These are phyloP conservation scores for Lagorchestes hirsutus DNA, from an alignment of 2,797 vertebrate species.

Conservation along the genomic window DNA sequence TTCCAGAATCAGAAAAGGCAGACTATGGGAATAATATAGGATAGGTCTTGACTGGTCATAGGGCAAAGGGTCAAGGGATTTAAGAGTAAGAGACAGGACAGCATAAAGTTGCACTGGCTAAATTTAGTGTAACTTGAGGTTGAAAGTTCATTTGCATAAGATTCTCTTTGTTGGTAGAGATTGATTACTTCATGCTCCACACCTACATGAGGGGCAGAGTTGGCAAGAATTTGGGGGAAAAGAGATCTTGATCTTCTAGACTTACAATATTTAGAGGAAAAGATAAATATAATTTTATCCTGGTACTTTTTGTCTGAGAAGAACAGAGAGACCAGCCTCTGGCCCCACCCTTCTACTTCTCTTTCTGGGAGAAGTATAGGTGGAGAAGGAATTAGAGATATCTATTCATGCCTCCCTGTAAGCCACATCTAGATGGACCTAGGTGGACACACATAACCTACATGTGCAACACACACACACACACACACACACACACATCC, in stretches of 20 bases:
- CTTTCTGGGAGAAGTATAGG: background rate
- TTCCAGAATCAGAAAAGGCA: background rate
- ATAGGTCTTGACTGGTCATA: background rate
- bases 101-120: background rate
- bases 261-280: background rate
- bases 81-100: background rate
- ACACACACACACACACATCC: no score
- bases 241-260: background rate
- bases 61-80: background rate
- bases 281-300: background rate
- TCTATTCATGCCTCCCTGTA: background rate
- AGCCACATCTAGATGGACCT: background rate
- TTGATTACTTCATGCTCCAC: background rate
- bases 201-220: background rate
- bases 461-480: background rate
- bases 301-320: background rate
- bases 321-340: background rate
- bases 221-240: background rate
- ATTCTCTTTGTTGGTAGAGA: background rate
- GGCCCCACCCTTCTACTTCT: background rate
- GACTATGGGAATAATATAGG: background rate
- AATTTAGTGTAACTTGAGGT: background rate
- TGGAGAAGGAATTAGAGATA: background rate
- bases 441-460: background rate
- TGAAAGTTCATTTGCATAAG: background rate